Evolutionary conservation across 1,140 invertebrate genomes (phyloP).

Genomic region (Frieseomelitta varia): DNA sequence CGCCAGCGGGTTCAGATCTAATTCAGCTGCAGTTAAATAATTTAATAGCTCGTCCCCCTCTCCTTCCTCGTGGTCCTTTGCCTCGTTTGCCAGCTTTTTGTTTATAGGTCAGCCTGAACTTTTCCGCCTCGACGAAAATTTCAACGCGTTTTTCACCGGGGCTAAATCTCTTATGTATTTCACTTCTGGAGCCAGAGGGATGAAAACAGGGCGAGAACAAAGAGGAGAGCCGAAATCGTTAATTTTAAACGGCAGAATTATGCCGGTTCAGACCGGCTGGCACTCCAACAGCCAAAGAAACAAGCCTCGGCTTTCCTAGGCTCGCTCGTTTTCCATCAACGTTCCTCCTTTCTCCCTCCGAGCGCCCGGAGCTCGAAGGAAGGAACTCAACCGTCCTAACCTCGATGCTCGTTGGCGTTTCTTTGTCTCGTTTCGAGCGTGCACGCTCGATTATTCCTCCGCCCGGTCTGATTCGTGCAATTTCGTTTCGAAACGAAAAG

Average conservation of each 20-base stretch:
- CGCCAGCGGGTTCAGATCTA: conserved; percentile 55
- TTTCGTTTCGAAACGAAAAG: not conserved
- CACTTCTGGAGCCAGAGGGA: not conserved
- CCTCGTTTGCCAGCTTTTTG: conserved; percentile 11
- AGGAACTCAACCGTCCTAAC: not conserved
- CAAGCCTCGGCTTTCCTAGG: conserved; percentile 10
- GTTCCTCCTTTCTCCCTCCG: not conserved
- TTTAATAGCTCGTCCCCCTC: conserved; percentile 60
- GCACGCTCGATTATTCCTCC: conserved; percentile 2
- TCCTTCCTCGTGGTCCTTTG: not conserved
- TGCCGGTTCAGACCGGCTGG: not conserved
- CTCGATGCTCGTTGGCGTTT: not conserved
- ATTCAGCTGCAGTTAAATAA: conserved; percentile 70
- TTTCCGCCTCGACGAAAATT: not conserved
- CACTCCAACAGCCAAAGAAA: conserved; percentile 6
- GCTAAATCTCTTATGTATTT: not conserved
- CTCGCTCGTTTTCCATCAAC: conserved; percentile 15
- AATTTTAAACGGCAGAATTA: conserved; percentile 34
- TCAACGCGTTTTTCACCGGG: not conserved
- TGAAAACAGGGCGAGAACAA: not conserved
- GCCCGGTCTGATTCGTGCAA: not conserved
- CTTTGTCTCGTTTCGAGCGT: not conserved
- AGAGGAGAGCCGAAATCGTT: conserved; percentile 24
- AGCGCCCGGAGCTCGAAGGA: not conserved
- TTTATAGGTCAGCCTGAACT: conserved; percentile 8